Evolutionary conservation across 2,113 vertebrate species (phyloP).

Genomic region (Himantopus leucocephalus): DNA sequence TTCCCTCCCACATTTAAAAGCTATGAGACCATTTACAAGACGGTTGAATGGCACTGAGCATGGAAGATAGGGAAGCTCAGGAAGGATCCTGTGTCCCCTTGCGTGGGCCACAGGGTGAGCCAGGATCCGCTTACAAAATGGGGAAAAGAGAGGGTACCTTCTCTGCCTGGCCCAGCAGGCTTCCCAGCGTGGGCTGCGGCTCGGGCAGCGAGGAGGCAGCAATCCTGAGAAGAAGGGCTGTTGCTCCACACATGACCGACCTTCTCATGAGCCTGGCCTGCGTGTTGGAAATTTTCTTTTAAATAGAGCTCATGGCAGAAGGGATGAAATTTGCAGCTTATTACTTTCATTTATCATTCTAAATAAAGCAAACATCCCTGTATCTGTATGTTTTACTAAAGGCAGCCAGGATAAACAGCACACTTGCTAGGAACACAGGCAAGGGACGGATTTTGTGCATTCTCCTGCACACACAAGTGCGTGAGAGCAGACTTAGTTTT

Average conservation of each 20-base stretch:
- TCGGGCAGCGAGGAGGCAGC: rapidly evolving
- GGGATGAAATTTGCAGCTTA: conserved; percentile 19
- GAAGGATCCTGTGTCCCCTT: background rate
- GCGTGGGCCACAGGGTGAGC: background rate
- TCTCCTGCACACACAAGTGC: background rate
- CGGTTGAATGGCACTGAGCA: background rate
- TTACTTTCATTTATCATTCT: conserved; percentile 36
- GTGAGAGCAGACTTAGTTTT: background rate
- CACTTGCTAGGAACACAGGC: background rate
- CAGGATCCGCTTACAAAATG: background rate
- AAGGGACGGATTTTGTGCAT: background rate
- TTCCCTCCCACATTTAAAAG: background rate
- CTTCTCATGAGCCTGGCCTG: background rate
- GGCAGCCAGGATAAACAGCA: background rate
- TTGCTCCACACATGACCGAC: background rate
- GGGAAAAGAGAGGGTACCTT: background rate
- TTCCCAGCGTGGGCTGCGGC: rapidly evolving
- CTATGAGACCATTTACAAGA: background rate
- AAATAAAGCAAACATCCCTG: conserved; percentile 19
- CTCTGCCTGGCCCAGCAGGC: background rate
- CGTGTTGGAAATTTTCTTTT: background rate
- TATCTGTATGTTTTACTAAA: background rate
- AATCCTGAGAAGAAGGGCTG: background rate
- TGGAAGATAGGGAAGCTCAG: background rate
- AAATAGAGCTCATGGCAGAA: conserved; percentile 25